A percentile compares a stretch with the other conserved stretches of the same genome.
Conservation (phyloP, 2,113 vertebrate genomes). For the Loxodonta africana region DNA sequence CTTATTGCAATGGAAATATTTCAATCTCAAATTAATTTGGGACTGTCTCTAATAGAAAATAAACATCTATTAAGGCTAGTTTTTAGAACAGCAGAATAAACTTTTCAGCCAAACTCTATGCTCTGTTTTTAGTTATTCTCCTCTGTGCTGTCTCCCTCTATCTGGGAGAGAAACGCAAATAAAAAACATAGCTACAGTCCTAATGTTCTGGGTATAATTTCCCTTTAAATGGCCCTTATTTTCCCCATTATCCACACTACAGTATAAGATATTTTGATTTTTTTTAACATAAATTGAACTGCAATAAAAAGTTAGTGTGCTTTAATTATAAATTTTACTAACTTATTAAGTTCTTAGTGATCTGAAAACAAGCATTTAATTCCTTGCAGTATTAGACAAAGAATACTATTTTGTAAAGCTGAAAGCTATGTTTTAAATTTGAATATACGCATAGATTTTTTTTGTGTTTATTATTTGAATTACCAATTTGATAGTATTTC, state of each 20-base stretch:
- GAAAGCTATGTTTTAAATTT: background rate
- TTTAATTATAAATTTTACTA: background rate
- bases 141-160: background rate
- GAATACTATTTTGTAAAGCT: background rate
- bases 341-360: background rate
- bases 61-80: background rate
- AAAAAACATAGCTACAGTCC: background rate
- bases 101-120: background rate
- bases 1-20: constrained; percentile 67
- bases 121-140: background rate
- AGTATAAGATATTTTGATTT: background rate
- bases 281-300: background rate
- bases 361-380: background rate
- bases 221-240: background rate
- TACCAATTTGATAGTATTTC: background rate
- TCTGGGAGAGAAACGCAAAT: background rate
- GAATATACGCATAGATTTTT: background rate
- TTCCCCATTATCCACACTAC: background rate
- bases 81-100: background rate
- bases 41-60: constrained; percentile 69
- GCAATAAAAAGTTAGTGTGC: background rate
- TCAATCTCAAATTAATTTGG: constrained; percentile 53
- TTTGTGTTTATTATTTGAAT: background rate
- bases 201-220: background rate
- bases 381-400: background rate